A percentile compares a stretch with the other conserved stretches of the same genome.
phyloP scores from a whole-genome alignment of 1,140 invertebrate species.

The Musca vetustissima region DNA sequence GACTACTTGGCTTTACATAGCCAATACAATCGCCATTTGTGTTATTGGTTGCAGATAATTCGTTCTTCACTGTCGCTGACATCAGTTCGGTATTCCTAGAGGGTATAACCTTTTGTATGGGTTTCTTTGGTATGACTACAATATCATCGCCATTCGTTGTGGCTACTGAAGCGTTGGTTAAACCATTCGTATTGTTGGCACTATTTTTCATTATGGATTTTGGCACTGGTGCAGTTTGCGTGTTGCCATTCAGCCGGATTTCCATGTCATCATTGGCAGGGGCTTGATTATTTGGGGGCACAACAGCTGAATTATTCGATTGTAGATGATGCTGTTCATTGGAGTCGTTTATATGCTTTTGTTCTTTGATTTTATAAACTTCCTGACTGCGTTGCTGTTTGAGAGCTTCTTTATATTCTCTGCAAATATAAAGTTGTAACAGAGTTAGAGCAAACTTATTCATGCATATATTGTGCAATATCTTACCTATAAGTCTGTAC shows the following conservation, averaged over 20 bases:
- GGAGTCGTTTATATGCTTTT: slow-evolving; percentile 26
- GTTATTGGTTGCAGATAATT: slow-evolving; percentile 32
- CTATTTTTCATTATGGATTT: slow-evolving; percentile 52
- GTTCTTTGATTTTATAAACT: slow-evolving; percentile 61
- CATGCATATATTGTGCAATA: slow-evolving; percentile 1
- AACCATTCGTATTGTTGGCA: slow-evolving; percentile 37
- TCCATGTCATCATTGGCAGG: slow-evolving; percentile 20
- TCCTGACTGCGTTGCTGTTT: slow-evolving; percentile 80
- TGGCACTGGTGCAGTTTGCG: slow-evolving; percentile 33
- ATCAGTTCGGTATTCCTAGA: slow-evolving; percentile 55
- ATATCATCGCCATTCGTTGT: slow-evolving; percentile 44
- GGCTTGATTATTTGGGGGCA: not conserved
- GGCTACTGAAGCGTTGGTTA: slow-evolving; percentile 41
- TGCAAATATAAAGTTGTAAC: slow-evolving; percentile 53
- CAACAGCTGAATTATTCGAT: no score
- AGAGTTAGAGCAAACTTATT: not conserved
- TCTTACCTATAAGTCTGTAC: slow-evolving; percentile 82
- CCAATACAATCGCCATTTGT: slow-evolving; percentile 52
- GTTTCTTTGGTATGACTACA: slow-evolving; percentile 59
- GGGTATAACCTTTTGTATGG: slow-evolving; percentile 63
- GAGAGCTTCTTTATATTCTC: slow-evolving; percentile 86
- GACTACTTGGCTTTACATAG: slow-evolving; percentile 74
- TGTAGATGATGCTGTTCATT: slow-evolving; percentile 20
- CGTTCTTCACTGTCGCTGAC: slow-evolving; percentile 32
- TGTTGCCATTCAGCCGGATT: slow-evolving; percentile 25